Base-by-base conservation (phyloP, 2,797 vertebrate genomes). In the Antrozous pallidus region DNA sequence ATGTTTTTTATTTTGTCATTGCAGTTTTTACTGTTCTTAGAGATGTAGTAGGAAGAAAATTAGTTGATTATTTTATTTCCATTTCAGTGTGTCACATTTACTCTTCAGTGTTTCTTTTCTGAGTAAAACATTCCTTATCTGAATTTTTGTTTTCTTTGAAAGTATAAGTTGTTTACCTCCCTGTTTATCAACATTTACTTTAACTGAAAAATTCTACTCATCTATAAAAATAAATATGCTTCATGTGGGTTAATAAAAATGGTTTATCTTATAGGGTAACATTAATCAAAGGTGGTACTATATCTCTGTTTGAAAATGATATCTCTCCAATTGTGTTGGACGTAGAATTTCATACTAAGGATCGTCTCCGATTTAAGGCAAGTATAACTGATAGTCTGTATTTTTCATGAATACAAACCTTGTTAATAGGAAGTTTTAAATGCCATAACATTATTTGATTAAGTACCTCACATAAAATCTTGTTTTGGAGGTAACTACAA, bases 361-460 rank as follows among this genome's bases (percentile, higher is more conserved):
- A 98, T 80, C 80, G 91, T 14, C 90, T 98, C 3, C 54, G 86
- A 31, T 97, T 98, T 95, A 98, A 88, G 83, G 96, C 97, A 78
- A 74, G 94, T 88, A 0, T 42, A 33, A 49, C 14, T 54, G 0
- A 26, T 31, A 42, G 42, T 56, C 2, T 78, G 67, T 31, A 24
- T 77, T 88, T 85, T 81, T 67, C 38, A 69, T 67, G 36, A 85
- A 28, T 12, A 80, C 2, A 69, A 8, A 70, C n/a, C 33, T 94
- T 88, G 10, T 49, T 71, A 58, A 36, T 58, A 28, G 42, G n/a
- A 88, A 13, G 1, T 74, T 83, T 74, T 81, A 54, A 74, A 61
- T 87, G 38, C 61, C 33, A 31, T 90, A 47, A 77, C 10, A 54
- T 69, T 61, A 54, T 81, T 85, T 94, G 51, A 84, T 82, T 63